These are phyloP conservation scores for Gulo gulo DNA, from an alignment of 2,113 vertebrate species.

Conservation along the genomic window DNA sequence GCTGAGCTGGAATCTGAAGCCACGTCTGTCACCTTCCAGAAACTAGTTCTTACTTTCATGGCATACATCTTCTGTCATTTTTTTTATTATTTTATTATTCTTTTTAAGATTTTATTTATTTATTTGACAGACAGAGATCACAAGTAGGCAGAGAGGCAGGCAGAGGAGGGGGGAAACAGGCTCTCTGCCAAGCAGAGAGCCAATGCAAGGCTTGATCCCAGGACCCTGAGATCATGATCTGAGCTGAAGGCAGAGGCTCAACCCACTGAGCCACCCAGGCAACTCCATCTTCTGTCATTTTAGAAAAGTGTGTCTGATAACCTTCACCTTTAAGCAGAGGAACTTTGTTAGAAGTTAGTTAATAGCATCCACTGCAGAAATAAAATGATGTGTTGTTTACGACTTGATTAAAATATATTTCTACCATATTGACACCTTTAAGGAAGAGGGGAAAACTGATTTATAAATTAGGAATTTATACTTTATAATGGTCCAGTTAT, in stretches of 20 bases:
- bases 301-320: neutral
- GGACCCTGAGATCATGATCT: no score
- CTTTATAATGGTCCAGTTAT: neutral
- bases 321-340: neutral
- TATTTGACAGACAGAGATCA: no score
- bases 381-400: neutral
- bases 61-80: neutral
- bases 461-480: neutral
- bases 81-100: no score
- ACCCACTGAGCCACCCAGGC: no score
- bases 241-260: no score
- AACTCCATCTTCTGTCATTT: neutral
- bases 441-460: neutral
- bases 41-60: neutral
- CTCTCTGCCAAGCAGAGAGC: no score
- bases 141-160: no score
- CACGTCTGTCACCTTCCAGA: neutral
- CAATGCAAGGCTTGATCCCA: no score
- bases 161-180: no score
- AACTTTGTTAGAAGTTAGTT: neutral
- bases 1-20: neutral
- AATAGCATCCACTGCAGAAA: neutral
- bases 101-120: no score
- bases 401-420: neutral
- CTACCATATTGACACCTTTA: neutral